A percentile compares a stretch with the other conserved stretches of the same genome.
Conservation (phyloP, 2,888 invertebrate genomes). For the Chrysina gloriosa region DNA sequence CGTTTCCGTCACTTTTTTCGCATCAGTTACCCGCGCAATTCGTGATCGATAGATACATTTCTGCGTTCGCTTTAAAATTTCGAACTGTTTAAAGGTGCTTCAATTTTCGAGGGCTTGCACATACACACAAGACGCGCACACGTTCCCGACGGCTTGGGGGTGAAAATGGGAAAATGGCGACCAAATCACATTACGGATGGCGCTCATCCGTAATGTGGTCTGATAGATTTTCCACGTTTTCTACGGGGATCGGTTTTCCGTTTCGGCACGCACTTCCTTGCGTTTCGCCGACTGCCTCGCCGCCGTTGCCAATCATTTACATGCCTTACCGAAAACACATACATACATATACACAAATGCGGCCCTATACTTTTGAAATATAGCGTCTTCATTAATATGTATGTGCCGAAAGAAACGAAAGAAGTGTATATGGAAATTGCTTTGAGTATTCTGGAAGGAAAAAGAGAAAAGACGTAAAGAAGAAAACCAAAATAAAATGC, state of each 20-base stretch:
- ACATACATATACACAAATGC: background rate
- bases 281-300: constrained; percentile 49
- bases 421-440: background rate
- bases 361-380: background rate
- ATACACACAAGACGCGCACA: background rate
- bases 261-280: constrained; percentile 52
- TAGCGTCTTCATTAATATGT: constrained; percentile 39
- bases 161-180: constrained; percentile 48
- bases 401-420: constrained; percentile 10
- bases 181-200: constrained; percentile 53
- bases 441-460: background rate
- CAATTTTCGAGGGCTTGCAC: constrained; percentile 22
- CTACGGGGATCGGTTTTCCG: constrained; percentile 51
- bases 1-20: constrained; percentile 10
- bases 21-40: constrained; percentile 9
- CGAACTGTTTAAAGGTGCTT: constrained; percentile 33
- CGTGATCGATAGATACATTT: constrained; percentile 31
- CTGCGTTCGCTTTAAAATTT: constrained; percentile 34
- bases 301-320: constrained; percentile 42
- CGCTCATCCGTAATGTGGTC: constrained; percentile 51
- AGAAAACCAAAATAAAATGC: background rate
- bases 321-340: constrained; percentile 16
- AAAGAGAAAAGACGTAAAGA: background rate
- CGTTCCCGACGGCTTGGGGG: constrained; percentile 19
- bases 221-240: constrained; percentile 50